Conservation (phyloP, 2,113 vertebrate species). For the Smithornis capensis region DNA sequence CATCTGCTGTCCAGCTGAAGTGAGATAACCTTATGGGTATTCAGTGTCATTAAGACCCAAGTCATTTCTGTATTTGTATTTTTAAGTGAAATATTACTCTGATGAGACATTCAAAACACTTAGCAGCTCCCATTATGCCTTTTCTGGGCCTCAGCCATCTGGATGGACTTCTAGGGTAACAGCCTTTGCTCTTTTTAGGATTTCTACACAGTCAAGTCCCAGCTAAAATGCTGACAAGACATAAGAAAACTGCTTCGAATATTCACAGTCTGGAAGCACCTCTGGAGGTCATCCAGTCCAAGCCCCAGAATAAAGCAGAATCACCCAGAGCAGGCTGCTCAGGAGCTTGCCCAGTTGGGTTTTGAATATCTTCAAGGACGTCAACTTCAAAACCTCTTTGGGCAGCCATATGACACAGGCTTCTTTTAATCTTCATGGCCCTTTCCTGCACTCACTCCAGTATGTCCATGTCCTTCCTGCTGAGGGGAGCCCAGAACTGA, state of each 20-base stretch:
- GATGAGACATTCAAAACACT: background rate
- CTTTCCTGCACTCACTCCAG: background rate
- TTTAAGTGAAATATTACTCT: slow-evolving; percentile 5
- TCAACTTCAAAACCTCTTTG: background rate
- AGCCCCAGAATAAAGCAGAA: background rate
- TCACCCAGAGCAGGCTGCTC: background rate
- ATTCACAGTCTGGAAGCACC: background rate
- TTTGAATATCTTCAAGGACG: background rate
- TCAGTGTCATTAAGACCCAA: background rate
- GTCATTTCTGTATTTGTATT: background rate
- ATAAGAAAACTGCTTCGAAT: background rate
- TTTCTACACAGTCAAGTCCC: background rate
- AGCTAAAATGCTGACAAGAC: background rate
- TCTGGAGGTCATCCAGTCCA: background rate
- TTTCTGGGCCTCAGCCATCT: background rate
- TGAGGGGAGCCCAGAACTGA: background rate
- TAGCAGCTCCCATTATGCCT: background rate
- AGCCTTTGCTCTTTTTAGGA: slow-evolving; percentile 6
- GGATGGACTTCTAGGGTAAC: background rate
- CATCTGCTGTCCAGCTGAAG: background rate
- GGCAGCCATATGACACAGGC: background rate
- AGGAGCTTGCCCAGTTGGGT: background rate
- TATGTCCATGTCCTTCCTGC: background rate
- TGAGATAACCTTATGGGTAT: background rate
- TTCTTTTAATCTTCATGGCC: background rate